A percentile compares a stretch with the other conserved stretches of the same genome.
These are phyloP conservation scores for Pseudococcus jackbeardsleyi DNA, from an alignment of 2,888 invertebrate genomes.

Conservation along the genomic window DNA sequence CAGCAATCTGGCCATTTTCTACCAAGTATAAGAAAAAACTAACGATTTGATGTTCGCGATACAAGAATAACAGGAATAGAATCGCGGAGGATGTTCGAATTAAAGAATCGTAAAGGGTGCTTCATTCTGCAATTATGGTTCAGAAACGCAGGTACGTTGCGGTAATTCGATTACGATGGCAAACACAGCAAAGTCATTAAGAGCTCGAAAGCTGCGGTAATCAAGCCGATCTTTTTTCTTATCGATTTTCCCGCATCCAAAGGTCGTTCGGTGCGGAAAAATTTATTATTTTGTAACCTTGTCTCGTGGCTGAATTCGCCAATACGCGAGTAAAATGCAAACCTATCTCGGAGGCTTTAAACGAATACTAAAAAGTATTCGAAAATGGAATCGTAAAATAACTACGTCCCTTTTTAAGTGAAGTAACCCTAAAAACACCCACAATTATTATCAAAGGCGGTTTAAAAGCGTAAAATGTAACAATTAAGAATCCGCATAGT, in stretches of 20 bases:
- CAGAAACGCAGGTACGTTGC: background rate
- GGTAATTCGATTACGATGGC: slow-evolving; percentile 35
- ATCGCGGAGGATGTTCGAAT: background rate
- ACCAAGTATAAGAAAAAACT: background rate
- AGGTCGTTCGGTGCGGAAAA: background rate
- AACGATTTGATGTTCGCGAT: background rate
- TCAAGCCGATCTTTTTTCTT: background rate
- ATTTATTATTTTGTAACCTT: background rate
- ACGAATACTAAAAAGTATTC: too few relatives aligned
- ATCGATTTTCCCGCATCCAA: background rate
- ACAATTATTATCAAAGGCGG: too few relatives aligned
- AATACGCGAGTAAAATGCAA: too few relatives aligned
- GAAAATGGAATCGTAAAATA: too few relatives aligned
- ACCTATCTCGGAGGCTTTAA: too few relatives aligned
- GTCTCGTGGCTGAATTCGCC: too few relatives aligned
- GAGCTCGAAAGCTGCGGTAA: slow-evolving; percentile 34
- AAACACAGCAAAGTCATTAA: slow-evolving; percentile 38
- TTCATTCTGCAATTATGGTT: slow-evolving; percentile 28
- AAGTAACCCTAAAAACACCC: too few relatives aligned
- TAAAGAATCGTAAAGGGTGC: slow-evolving; percentile 32
- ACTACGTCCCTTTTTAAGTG: too few relatives aligned
- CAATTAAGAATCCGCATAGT: too few relatives aligned
- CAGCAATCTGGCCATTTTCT: background rate
- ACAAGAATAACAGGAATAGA: background rate
- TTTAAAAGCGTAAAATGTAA: too few relatives aligned